These are phyloP conservation scores for Panthera uncia DNA, from an alignment of 2,113 vertebrate genomes.

Conservation along the genomic window DNA sequence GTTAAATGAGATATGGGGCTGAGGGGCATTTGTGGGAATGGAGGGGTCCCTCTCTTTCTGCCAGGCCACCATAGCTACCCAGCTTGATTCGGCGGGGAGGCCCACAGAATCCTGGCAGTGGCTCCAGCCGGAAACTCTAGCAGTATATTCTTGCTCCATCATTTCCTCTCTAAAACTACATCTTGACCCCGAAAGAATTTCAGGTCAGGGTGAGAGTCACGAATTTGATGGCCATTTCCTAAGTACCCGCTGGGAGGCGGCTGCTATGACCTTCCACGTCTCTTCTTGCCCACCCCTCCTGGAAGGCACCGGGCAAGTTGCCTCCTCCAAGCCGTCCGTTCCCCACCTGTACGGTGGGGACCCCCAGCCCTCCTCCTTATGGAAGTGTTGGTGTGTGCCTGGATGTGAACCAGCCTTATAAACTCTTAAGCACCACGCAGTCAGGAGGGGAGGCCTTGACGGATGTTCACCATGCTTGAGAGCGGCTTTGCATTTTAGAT, in stretches of 20 bases:
- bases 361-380: background rate
- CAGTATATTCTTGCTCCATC: background rate
- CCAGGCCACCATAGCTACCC: background rate
- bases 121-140: background rate
- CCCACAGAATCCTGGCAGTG: background rate
- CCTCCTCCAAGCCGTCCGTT: background rate
- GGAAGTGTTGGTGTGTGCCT: background rate
- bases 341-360: no score
- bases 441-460: background rate
- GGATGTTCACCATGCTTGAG: background rate
- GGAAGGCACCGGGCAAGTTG: background rate
- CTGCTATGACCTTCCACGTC: background rate
- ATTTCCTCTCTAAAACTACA: background rate
- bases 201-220: background rate
- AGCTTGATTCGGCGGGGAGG: background rate
- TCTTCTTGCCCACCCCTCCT: background rate
- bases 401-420: accelerated
- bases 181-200: constrained; percentile 4
- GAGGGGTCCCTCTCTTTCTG: background rate
- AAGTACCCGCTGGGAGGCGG: background rate
- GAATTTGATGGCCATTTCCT: background rate
- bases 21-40: background rate
- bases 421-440: accelerated
- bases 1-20: background rate
- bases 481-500: constrained; percentile 11